These are phyloP conservation scores for Heloderma charlesbogerti DNA, from an alignment of 2,113 vertebrate genomes.

Conservation along the genomic window DNA sequence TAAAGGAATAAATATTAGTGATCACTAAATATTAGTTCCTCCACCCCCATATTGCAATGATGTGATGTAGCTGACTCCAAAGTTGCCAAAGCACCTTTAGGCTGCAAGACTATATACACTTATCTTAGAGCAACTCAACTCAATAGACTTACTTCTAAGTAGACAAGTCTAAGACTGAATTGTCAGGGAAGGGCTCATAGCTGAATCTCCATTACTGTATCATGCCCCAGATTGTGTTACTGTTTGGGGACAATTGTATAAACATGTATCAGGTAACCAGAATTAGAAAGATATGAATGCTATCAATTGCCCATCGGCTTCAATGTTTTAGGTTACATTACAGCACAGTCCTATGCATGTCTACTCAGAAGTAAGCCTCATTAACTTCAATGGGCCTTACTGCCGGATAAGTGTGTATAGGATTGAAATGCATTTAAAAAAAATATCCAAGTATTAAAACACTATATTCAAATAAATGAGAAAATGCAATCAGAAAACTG, in stretches of 20 bases:
- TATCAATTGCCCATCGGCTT: background rate
- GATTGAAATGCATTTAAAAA: background rate
- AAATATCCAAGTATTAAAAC: background rate
- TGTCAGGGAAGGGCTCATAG: background rate
- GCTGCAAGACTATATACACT: background rate
- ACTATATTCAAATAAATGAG: background rate
- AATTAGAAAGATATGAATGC: background rate
- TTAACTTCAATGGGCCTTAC: background rate
- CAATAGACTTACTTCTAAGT: background rate
- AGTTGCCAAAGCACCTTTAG: background rate
- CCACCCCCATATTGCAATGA: background rate
- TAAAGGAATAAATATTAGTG: background rate
- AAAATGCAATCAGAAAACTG: background rate
- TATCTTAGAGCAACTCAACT: background rate
- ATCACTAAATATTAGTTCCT: background rate
- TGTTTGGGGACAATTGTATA: too few species aligned
- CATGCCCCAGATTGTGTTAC: background rate
- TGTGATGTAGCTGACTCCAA: background rate
- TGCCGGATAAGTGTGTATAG: background rate
- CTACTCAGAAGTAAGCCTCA: background rate
- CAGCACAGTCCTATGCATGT: background rate
- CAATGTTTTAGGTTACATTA: background rate
- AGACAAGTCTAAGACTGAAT: background rate
- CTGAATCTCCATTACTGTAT: background rate
- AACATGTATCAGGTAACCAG: background rate